phyloP scores from a whole-genome alignment of 2,888 invertebrate species.

The Leucophora obtusa region DNA sequence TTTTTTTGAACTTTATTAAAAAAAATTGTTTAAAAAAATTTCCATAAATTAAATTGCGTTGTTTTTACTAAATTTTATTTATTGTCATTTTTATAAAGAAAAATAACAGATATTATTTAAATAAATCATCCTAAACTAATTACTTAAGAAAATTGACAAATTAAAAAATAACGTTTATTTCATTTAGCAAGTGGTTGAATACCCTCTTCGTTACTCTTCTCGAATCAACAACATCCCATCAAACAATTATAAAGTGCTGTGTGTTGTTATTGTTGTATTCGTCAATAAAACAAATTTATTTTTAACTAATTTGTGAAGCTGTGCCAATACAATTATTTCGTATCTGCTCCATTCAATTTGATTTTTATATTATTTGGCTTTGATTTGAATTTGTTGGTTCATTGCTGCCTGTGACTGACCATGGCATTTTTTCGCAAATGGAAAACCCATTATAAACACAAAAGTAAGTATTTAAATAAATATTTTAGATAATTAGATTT shows the following conservation, averaged over 20 bases:
- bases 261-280: slow-evolving; percentile 13
- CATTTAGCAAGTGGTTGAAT: slow-evolving; percentile 7
- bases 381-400: slow-evolving; percentile 7
- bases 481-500: not conserved
- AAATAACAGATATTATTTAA: slow-evolving; percentile 29
- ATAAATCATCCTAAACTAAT: slow-evolving; percentile 24
- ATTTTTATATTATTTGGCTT: slow-evolving; percentile 23
- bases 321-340: slow-evolving; percentile 38
- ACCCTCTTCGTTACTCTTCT: not conserved
- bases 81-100: slow-evolving; percentile 4
- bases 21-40: slow-evolving; percentile 6
- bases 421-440: slow-evolving; percentile 73
- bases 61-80: slow-evolving; percentile 13
- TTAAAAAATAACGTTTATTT: slow-evolving; percentile 23
- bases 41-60: slow-evolving; percentile 64
- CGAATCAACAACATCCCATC: not conserved
- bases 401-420: slow-evolving; percentile 53
- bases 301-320: slow-evolving; percentile 27
- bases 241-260: slow-evolving; percentile 3
- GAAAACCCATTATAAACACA: slow-evolving; percentile 71
- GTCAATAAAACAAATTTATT: slow-evolving; percentile 25
- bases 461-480: slow-evolving; percentile 69
- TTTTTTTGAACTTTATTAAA: not conserved
- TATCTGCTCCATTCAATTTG: slow-evolving; percentile 40
- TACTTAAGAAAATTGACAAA: not conserved